Percentiles rank a stretch among this genome's conserved stretches.
Conservation (phyloP, 2,113 vertebrate genomes). For the Nanger granti region DNA sequence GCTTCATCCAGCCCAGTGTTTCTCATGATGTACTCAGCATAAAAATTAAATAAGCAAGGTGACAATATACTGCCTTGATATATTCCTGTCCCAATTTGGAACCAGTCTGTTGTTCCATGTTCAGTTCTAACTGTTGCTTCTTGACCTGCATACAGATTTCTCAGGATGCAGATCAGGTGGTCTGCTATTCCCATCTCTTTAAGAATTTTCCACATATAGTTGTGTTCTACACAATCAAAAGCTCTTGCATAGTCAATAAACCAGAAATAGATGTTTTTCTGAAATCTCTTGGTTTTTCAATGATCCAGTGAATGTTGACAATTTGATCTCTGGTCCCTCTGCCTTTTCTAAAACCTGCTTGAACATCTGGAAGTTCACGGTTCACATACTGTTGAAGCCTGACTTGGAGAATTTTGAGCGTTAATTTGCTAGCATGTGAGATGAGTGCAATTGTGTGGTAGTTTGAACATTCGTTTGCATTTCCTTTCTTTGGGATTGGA, state of each 20-base stretch:
- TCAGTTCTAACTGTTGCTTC: not conserved
- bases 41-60: not conserved
- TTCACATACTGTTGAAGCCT: not conserved
- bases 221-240: not conserved
- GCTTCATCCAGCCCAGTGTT: not conserved
- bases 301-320: not conserved
- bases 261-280: not conserved
- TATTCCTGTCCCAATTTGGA: not conserved
- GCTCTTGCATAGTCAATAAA: not conserved
- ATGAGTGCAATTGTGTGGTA: not conserved
- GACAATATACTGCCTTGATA: not conserved
- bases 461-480: not conserved
- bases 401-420: not conserved
- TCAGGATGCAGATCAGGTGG: not conserved
- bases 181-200: not conserved
- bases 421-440: not conserved
- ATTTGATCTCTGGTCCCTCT: not conserved
- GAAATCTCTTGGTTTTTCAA: not conserved
- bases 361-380: fast-evolving
- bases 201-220: not conserved
- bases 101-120: not conserved
- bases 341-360: not conserved
- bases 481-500: not conserved
- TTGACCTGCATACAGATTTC: not conserved
- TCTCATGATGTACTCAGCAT: not conserved